Conservation (phyloP, 2,888 invertebrate species). For the Molorchus minor region DNA sequence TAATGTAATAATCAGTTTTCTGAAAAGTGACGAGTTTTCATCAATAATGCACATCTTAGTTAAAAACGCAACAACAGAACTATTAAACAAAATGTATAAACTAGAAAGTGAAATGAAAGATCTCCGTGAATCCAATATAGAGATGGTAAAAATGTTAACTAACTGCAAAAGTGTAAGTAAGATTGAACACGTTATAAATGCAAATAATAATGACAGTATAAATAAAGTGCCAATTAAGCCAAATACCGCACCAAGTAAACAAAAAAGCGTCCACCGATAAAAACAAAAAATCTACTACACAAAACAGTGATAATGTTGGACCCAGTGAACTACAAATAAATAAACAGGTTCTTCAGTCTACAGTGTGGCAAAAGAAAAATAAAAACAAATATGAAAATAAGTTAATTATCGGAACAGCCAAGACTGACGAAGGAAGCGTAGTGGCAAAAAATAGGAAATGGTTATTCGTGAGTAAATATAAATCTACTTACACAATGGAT, state of each 20-base stretch:
- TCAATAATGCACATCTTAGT: constrained; percentile 7
- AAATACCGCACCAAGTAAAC: no score
- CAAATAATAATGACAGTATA: neutral
- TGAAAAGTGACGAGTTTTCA: constrained; percentile 4
- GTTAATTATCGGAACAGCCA: neutral
- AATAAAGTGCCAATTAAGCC: neutral
- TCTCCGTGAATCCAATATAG: neutral
- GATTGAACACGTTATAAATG: neutral
- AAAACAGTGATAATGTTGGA: neutral
- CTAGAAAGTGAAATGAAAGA: neutral
- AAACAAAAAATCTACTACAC: neutral
- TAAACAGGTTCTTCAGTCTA: no score
- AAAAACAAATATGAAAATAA: neutral
- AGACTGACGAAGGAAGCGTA: constrained; percentile 36
- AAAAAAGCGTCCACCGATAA: no score
- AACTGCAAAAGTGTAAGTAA: neutral
- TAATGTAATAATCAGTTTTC: neutral
- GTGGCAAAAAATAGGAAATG: neutral
- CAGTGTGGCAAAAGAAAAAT: neutral
- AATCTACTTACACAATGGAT: neutral
- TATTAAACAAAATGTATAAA: neutral
- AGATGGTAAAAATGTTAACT: neutral
- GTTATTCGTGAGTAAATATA: constrained; percentile 3
- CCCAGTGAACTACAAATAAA: no score
- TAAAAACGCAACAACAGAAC: neutral